A percentile compares a stretch with the other conserved stretches of the same genome.
Conservation (phyloP, 2,113 vertebrate species). For the Pelecanoides urinatrix region DNA sequence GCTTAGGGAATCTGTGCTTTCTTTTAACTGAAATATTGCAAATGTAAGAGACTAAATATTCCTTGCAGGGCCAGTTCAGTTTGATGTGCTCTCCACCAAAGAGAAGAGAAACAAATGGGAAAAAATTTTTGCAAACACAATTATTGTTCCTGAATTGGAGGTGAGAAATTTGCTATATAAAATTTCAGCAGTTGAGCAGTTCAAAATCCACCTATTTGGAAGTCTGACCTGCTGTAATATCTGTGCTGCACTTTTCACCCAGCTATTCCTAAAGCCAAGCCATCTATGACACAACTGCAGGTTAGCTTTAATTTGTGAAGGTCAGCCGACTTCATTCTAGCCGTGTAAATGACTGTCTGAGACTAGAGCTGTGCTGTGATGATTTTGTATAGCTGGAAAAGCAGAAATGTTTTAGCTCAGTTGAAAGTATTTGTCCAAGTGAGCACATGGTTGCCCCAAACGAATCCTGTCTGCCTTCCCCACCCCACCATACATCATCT, state of each 20-base stretch:
- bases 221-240: background rate
- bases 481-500: too few relatives aligned
- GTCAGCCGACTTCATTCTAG: background rate
- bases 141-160: conserved; percentile 80
- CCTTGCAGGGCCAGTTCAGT: conserved; percentile 66
- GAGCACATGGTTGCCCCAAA: background rate
- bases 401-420: background rate
- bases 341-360: background rate
- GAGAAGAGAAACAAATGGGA: conserved; percentile 88
- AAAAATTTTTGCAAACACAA: conserved; percentile 41
- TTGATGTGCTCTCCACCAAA: conserved; percentile 77
- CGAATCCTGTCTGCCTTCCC: background rate
- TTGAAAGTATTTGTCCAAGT: background rate
- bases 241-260: background rate
- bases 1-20: background rate
- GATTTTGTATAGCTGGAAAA: background rate
- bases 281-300: background rate
- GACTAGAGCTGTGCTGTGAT: background rate
- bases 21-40: background rate
- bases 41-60: background rate
- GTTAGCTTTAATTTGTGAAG: background rate
- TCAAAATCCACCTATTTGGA: background rate
- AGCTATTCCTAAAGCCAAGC: background rate
- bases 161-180: conserved; percentile 56
- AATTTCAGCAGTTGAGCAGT: background rate